Evolutionary conservation across 2,113 vertebrate species (phyloP).

Genomic region (Lepisosteus osseus): DNA sequence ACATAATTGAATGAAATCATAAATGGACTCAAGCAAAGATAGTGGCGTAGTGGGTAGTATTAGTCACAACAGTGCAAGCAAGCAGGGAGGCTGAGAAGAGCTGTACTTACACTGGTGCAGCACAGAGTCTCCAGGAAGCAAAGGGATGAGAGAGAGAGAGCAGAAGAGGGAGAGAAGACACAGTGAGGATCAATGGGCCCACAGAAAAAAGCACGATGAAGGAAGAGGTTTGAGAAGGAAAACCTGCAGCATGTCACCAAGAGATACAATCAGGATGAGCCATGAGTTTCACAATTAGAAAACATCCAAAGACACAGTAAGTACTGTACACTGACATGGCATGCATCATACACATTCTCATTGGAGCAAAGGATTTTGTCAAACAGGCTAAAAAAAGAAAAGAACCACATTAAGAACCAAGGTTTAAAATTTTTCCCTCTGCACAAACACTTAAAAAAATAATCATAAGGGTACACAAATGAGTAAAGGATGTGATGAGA

Average conservation of each 20-base stretch:
- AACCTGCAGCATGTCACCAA: not conserved
- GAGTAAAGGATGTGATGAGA: too few species aligned
- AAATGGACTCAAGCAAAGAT: not conserved
- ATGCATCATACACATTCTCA: not conserved
- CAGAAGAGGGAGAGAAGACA: constrained; percentile 35
- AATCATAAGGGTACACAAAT: too few species aligned
- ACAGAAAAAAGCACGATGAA: constrained; percentile 5
- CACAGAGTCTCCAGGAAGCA: constrained; percentile 95
- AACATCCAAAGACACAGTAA: constrained; percentile 9
- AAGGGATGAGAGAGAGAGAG: constrained; percentile 62
- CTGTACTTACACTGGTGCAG: constrained; percentile 96
- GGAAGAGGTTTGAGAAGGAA: constrained; percentile 25
- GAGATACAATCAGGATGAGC: not conserved
- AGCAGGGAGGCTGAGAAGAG: constrained; percentile 53
- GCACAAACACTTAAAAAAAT: too few species aligned
- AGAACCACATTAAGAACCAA: too few species aligned
- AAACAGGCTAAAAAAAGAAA: too few species aligned
- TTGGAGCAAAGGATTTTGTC: too few species aligned
- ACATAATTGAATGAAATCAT: too few species aligned
- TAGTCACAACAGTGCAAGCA: constrained; percentile 41
- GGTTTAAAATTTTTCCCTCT: too few species aligned
- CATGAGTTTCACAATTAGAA: not conserved
- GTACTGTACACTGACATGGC: not conserved
- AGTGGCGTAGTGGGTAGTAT: constrained; percentile 41
- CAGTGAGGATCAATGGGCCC: constrained; percentile 27